Evolutionary conservation across 2,888 invertebrate species (phyloP).

Genomic region (Pterobdella sp.): DNA sequence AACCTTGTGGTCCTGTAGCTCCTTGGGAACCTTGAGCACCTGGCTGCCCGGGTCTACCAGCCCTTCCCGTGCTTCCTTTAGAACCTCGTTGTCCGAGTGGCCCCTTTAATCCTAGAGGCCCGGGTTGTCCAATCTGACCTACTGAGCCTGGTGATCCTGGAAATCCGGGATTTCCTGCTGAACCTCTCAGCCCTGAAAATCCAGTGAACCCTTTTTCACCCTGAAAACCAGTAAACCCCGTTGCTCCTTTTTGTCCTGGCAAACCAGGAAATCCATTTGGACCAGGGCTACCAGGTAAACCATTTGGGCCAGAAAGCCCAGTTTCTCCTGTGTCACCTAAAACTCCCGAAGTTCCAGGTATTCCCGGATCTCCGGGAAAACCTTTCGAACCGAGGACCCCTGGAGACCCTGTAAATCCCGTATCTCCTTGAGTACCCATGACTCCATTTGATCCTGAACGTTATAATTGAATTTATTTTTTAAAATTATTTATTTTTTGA

Average conservation of each 20-base stretch:
- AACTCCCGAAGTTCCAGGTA: not conserved
- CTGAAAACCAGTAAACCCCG: conserved; percentile 15
- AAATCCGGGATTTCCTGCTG: conserved; percentile 26
- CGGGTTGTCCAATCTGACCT: conserved; percentile 55
- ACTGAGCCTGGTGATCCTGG: conserved; percentile 37
- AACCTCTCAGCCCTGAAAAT: conserved; percentile 54
- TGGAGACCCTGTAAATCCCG: conserved; percentile 14
- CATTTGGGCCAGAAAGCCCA: conserved; percentile 2
- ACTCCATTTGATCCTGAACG: not conserved
- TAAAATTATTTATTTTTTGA: not conserved
- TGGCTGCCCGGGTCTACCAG: conserved; percentile 24
- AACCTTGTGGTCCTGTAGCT: conserved; percentile 18
- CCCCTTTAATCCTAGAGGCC: conserved; percentile 45
- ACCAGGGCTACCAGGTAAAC: conserved; percentile 8
- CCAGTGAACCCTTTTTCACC: conserved; percentile 23
- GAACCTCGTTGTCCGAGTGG: conserved; percentile 31
- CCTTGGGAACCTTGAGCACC: conserved; percentile 33
- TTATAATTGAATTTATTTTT: not conserved
- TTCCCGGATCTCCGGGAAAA: conserved; percentile 23
- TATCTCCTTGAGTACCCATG: conserved; percentile 3
- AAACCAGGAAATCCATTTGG: conserved; percentile 1
- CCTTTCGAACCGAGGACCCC: conserved; percentile 25
- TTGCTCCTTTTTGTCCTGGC: conserved; percentile 1
- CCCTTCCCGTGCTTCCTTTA: conserved; percentile 23
- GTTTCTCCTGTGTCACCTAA: not conserved